Percentiles rank a stretch among this genome's conserved stretches.
Conservation (phyloP, 2,888 invertebrate species). For the Leptopilina syphax region DNA sequence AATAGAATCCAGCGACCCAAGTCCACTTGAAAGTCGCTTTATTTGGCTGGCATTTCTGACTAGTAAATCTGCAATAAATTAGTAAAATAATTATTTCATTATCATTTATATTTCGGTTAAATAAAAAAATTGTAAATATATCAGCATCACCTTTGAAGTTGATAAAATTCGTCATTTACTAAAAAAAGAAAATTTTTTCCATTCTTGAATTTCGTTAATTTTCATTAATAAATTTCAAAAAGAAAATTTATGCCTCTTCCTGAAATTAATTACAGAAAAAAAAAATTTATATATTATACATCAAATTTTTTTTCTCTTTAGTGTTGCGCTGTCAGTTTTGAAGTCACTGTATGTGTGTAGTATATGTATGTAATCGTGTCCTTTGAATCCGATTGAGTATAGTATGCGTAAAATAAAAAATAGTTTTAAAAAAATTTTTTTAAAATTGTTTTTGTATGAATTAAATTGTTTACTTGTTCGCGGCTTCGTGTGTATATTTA, state of each 20-base stretch:
- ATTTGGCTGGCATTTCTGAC: constrained; percentile 39
- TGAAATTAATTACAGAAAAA: constrained; percentile 55
- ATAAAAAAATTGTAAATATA: background rate
- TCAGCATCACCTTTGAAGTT: constrained; percentile 1
- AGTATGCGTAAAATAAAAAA: background rate
- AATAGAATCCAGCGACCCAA: constrained; percentile 43
- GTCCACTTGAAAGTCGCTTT: constrained; percentile 26
- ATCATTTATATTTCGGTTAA: background rate
- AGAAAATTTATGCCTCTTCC: constrained; percentile 44
- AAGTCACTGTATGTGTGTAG: constrained; percentile 27
- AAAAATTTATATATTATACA: constrained; percentile 41
- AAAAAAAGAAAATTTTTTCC: background rate
- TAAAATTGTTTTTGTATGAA: constrained; percentile 9
- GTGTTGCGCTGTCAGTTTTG: constrained; percentile 41
- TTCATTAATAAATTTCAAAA: background rate
- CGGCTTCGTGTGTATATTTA: constrained; percentile 50
- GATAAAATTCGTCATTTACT: constrained; percentile 8
- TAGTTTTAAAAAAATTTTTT: constrained; percentile 7
- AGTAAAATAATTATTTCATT: background rate
- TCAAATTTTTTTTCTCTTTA: background rate
- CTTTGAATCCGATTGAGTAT: constrained; percentile 19
- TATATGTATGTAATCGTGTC: constrained; percentile 8
- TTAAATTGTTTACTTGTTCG: constrained; percentile 33
- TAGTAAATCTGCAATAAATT: constrained; percentile 59
- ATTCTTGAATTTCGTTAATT: too few species aligned